Evolutionary conservation across 2,888 invertebrate species (phyloP).

Genomic region (Colletes collaris): DNA sequence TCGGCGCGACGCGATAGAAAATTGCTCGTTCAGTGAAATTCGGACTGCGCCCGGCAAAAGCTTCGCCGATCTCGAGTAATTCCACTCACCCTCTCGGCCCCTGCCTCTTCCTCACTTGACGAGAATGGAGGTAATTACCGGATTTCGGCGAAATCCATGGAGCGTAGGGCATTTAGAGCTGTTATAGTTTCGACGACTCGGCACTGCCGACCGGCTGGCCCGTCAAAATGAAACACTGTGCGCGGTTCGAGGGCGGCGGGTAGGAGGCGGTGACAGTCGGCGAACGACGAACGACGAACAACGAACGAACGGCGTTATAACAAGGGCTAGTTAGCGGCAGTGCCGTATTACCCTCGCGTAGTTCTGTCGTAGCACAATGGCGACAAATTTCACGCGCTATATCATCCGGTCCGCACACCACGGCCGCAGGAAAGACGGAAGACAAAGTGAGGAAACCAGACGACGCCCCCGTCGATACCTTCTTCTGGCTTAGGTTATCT

Average conservation of each 20-base stretch:
- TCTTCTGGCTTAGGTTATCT: conserved; percentile 56
- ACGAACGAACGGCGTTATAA: conserved; percentile 76
- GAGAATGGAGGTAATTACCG: conserved; percentile 74
- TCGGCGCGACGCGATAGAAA: conserved; percentile 41
- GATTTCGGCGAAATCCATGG: conserved; percentile 72
- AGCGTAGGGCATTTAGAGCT: conserved; percentile 70
- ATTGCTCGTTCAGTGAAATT: conserved; percentile 65
- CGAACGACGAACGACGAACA: conserved; percentile 73
- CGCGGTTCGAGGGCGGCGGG: conserved; percentile 23
- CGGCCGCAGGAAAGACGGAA: conserved; percentile 60
- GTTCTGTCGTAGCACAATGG: conserved; percentile 78
- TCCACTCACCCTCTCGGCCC: conserved; percentile 43
- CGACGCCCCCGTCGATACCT: conserved; percentile 25
- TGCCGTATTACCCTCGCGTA: conserved; percentile 78
- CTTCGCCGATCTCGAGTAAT: conserved; percentile 63
- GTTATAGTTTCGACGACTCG: conserved; percentile 72
- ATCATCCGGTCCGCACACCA: conserved; percentile 72
- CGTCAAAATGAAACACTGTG: conserved; percentile 64
- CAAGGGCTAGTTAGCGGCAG: conserved; percentile 81
- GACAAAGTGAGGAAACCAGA: conserved; percentile 44
- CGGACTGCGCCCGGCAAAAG: conserved; percentile 60
- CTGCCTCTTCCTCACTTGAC: conserved; percentile 49
- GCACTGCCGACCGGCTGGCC: conserved; percentile 59
- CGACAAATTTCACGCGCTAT: conserved; percentile 81
- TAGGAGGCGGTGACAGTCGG: conserved; percentile 41